Evolutionary conservation across 2,113 vertebrate species (phyloP).

Genomic region (Platycercus adscitus): DNA sequence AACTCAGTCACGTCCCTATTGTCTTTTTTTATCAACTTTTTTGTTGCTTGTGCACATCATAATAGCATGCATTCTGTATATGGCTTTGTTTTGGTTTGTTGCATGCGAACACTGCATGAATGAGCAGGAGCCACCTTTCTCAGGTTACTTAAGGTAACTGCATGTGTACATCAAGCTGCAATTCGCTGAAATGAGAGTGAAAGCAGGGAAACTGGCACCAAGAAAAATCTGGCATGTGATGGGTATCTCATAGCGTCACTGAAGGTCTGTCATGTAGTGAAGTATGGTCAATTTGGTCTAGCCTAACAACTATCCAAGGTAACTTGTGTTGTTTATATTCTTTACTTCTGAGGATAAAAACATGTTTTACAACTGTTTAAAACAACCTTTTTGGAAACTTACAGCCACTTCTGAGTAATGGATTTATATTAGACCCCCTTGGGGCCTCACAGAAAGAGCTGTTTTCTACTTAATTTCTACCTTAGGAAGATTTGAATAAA

Average conservation of each 20-base stretch:
- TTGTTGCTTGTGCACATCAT: not conserved
- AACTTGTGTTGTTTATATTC: not conserved
- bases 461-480: not conserved
- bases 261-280: not conserved
- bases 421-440: not conserved
- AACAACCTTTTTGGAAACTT: not conserved
- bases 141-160: not conserved
- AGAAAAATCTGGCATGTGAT: not conserved
- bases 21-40: not conserved
- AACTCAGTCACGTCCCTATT: not conserved
- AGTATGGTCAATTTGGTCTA: not conserved
- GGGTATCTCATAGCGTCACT: not conserved
- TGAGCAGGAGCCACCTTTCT: not conserved
- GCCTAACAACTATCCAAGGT: not conserved
- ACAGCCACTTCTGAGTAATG: not conserved
- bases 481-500: not conserved
- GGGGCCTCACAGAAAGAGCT: not conserved
- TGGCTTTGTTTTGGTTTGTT: not conserved
- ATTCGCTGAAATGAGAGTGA: not conserved
- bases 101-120: not conserved
- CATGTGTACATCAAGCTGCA: accelerated
- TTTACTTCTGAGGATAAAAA: not conserved
- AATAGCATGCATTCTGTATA: not conserved
- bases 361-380: not conserved
- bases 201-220: not conserved